phyloP scores from a whole-genome alignment of 2,113 vertebrate genomes.

The Albula goreensis region DNA sequence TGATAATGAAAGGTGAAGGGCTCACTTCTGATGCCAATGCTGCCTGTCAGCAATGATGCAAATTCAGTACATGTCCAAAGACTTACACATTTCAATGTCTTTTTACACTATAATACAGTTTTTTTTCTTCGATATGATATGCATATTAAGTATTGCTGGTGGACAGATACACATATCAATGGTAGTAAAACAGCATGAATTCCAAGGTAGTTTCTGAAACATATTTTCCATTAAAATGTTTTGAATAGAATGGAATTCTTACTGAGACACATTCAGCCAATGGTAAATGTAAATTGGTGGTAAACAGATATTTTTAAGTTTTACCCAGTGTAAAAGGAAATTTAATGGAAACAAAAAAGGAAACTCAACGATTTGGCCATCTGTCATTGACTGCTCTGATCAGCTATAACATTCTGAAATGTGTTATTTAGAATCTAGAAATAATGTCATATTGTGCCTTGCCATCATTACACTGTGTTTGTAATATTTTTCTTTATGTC shows the following conservation, averaged over 20 bases:
- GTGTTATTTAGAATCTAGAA: too few species aligned
- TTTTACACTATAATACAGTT: not conserved
- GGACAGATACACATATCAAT: too few species aligned
- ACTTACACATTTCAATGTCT: not conserved
- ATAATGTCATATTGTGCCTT: too few species aligned
- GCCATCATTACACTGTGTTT: too few species aligned
- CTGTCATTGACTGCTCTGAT: not conserved
- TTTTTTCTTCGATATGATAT: not conserved
- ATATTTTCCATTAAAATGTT: too few species aligned
- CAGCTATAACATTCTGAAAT: not conserved
- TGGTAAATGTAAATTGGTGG: not conserved
- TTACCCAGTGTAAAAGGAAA: not conserved
- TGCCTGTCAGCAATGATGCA: not conserved
- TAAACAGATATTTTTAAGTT: not conserved
- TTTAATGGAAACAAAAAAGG: not conserved
- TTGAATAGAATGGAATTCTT: not conserved
- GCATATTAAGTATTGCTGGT: not conserved
- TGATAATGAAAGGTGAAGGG: not conserved
- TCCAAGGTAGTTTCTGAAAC: too few species aligned
- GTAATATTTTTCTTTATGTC: not conserved
- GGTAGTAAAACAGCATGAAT: too few species aligned
- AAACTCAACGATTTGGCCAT: not conserved
- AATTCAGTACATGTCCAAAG: not conserved
- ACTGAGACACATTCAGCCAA: not conserved
- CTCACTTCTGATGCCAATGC: not conserved